These are phyloP conservation scores for Caranx melampygus DNA, from an alignment of 2,113 vertebrate species.

Conservation along the genomic window DNA sequence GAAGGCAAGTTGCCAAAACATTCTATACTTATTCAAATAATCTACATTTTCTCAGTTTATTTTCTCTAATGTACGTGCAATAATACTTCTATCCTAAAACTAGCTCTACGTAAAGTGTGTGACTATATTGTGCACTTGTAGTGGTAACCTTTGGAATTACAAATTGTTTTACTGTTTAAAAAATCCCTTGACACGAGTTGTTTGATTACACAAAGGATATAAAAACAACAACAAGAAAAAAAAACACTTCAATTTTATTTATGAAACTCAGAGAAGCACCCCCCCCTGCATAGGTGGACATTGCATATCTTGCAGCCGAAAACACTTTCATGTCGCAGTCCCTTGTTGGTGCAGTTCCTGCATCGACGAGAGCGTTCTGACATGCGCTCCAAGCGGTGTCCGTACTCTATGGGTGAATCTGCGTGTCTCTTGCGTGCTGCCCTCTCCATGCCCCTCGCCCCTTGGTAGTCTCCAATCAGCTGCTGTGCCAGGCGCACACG, in stretches of 20 bases:
- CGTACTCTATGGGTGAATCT: slow-evolving; percentile 87
- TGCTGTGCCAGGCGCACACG: slow-evolving; percentile 86
- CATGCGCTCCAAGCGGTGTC: slow-evolving; percentile 88
- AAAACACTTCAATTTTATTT: slow-evolving; percentile 77
- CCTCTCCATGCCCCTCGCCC: slow-evolving; percentile 85
- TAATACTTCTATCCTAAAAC: slow-evolving; percentile 82
- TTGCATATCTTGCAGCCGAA: slow-evolving; percentile 90
- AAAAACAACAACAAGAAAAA: slow-evolving; percentile 63
- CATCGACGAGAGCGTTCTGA: slow-evolving; percentile 86
- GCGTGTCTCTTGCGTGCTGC: slow-evolving; percentile 85
- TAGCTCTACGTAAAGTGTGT: slow-evolving; percentile 83
- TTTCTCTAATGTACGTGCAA: slow-evolving; percentile 84
- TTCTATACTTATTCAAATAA: slow-evolving; percentile 83
- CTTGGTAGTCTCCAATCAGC: slow-evolving; percentile 87
- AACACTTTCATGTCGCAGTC: slow-evolving; percentile 85
- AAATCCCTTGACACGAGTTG: slow-evolving; percentile 70
- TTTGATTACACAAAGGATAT: slow-evolving; percentile 74
- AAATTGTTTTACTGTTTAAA: slow-evolving; percentile 68
- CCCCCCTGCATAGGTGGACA: slow-evolving; percentile 86
- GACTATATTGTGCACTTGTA: slow-evolving; percentile 83
- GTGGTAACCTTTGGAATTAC: slow-evolving; percentile 84
- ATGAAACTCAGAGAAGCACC: slow-evolving; percentile 89
- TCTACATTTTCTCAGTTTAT: slow-evolving; percentile 75
- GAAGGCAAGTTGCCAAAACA: slow-evolving; percentile 83
- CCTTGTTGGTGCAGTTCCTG: slow-evolving; percentile 88